These are phyloP conservation scores for Drosophila tsacasi DNA, from an alignment of 1,140 invertebrate species.

Conservation along the genomic window DNA sequence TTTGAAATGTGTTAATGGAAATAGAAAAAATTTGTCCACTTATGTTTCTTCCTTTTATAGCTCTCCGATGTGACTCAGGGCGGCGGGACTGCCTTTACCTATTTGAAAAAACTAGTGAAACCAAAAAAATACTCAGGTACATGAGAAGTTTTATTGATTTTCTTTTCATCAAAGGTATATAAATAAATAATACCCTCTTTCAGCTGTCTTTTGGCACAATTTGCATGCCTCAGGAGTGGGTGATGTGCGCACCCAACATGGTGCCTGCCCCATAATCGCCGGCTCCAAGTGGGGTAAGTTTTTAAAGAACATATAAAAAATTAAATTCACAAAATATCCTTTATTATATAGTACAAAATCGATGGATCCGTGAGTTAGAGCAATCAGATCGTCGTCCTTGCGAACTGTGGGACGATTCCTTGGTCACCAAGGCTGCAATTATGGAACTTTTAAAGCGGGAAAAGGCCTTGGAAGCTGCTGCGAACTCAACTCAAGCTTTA, in stretches of 20 bases:
- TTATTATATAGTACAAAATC: conserved; percentile 66
- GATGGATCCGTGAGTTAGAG: conserved; percentile 72
- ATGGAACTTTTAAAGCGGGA: conserved; percentile 10
- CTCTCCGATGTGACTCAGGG: conserved; percentile 97
- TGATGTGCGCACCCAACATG: conserved; percentile 95
- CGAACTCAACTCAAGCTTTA: neutral
- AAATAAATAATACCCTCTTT: conserved; percentile 40
- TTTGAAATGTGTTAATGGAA: neutral
- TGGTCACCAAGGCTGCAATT: conserved; percentile 5
- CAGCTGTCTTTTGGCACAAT: conserved; percentile 98
- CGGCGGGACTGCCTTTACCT: conserved; percentile 97
- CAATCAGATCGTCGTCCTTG: conserved; percentile 70
- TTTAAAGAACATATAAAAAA: too few species aligned
- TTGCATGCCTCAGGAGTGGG: conserved; percentile 95
- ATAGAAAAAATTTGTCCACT: too few species aligned
- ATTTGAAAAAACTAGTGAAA: conserved; percentile 92
- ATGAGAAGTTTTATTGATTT: neutral
- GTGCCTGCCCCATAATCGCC: conserved; percentile 98
- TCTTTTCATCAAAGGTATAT: neutral
- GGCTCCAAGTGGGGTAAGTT: conserved; percentile 95
- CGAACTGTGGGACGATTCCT: conserved; percentile 56
- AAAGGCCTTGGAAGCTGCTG: neutral
- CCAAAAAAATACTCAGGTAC: conserved; percentile 89
- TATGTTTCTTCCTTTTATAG: conserved; percentile 85
- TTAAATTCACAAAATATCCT: neutral